Evolutionary conservation across 2,797 vertebrate genomes (phyloP), one percentile per base, ranked within the genome.

Genomic region (Silurus lanzhouensis): DNA sequence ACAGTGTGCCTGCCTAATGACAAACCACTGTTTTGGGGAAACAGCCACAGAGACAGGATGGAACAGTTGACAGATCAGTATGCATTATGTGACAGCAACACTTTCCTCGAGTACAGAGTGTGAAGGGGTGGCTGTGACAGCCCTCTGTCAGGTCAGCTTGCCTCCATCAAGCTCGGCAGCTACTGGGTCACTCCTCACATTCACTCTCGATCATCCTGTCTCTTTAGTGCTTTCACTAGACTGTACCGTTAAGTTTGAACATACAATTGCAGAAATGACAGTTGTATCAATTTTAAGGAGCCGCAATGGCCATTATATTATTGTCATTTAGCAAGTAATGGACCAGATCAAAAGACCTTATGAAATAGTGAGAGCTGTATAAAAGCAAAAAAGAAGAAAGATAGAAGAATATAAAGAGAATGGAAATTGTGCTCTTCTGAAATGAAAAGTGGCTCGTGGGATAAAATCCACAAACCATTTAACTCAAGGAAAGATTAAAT

Each of bases 281-380:
- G 7, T 48, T 84, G 64, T 44, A 5, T 25, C 14, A 71, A 14
- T 31, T 79, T 44, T 31, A 72, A 31, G 6, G 22, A 74, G 58
- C 63, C 44, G 25, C 68, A 61, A 52, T 57, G 38, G 19, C 63
- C n/a, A 13, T 68, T 52, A 25, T 75, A 13, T 86, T 87, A 87
- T 78, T 57, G 82, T 91, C 66, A 88, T 87, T 75, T 89, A 86
- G 83, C 81, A 77, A 60, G 88, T 81, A 83, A 68, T 46, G 63
- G 76, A 25, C 83, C 82, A 81, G 81, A 89, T 88, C 46, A 61
- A 81, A 80, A 87, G 44, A 5, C 25, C 57, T 87, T 61, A 78
- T 76, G 9, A 78, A 63, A 63, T 12, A 27, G 64, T 90, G 72
- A 90, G 61, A 76, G 74, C 48, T 61, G 31, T 20, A 46, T 8